A percentile compares a stretch with the other conserved stretches of the same genome.
Evolutionary conservation across 1,140 invertebrate genomes (phyloP).

Genomic region (Sycophila sp.): DNA sequence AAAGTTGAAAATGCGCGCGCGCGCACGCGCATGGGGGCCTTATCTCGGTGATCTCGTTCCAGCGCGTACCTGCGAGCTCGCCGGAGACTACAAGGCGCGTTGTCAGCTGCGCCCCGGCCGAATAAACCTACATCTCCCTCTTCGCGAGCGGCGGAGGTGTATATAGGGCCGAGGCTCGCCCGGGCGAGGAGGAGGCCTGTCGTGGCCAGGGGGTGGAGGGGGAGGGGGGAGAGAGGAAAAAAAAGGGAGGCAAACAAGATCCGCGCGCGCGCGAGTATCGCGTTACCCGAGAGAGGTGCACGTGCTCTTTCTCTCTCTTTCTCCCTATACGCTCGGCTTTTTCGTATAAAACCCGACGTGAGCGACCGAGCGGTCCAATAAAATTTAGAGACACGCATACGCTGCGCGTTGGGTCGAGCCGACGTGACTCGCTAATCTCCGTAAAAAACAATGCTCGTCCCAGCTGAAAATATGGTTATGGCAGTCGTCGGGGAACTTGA

Average conservation of each 20-base stretch:
- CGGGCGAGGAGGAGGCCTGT: slow-evolving; percentile 6
- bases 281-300: slow-evolving; percentile 54
- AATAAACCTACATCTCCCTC: slow-evolving; percentile 6
- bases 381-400: slow-evolving; percentile 58
- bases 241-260: slow-evolving; percentile 42
- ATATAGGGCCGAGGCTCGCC: neutral
- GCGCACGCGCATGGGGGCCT: neutral
- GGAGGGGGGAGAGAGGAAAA: neutral
- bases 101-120: slow-evolving; percentile 28
- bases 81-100: neutral
- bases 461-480: no score
- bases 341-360: slow-evolving; percentile 5
- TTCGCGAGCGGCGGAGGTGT: neutral
- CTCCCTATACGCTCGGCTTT: neutral
- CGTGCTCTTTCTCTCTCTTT: neutral
- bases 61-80: neutral
- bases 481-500: no score
- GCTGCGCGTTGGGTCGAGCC: slow-evolving; percentile 23
- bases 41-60: slow-evolving; percentile 32
- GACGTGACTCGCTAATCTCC: slow-evolving; percentile 40
- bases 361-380: slow-evolving; percentile 51
- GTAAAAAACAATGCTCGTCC: neutral
- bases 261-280: slow-evolving; percentile 52
- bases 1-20: slow-evolving; percentile 15
- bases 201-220: neutral